These are phyloP conservation scores for Macrochelys suwanniensis DNA, from an alignment of 2,797 vertebrate genomes.

Conservation along the genomic window DNA sequence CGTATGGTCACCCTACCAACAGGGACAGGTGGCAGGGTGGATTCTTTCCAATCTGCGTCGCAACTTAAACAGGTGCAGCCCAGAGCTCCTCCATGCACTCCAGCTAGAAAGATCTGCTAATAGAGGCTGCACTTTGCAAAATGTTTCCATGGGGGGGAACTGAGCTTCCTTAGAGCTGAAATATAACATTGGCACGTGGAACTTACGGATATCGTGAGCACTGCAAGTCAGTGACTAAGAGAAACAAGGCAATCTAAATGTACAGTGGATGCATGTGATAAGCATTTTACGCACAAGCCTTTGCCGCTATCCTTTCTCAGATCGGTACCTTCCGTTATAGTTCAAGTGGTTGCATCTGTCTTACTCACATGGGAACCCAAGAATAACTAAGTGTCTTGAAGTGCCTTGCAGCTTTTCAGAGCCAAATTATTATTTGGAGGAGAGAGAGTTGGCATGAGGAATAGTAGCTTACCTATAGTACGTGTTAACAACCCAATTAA, in stretches of 20 bases:
- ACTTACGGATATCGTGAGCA: not conserved
- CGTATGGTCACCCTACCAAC: too few relatives aligned
- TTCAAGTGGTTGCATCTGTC: not conserved
- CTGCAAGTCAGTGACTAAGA: not conserved
- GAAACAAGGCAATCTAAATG: not conserved
- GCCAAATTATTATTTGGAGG: accelerated
- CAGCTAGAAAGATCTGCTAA: constrained; percentile 24
- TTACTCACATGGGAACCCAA: not conserved
- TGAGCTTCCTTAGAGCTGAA: not conserved
- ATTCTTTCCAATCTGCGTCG: not conserved
- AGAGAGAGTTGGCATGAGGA: not conserved
- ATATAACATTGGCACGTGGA: not conserved
- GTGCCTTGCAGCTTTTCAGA: not conserved
- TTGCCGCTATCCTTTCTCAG: not conserved
- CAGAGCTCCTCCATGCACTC: not conserved
- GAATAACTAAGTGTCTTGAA: not conserved
- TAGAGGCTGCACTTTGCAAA: constrained; percentile 39
- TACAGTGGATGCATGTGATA: not conserved
- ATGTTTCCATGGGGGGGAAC: constrained; percentile 4
- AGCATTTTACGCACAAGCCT: constrained; percentile 7
- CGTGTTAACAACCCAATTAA: constrained; percentile 88
- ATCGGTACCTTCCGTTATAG: not conserved
- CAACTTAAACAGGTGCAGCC: constrained; percentile 39
- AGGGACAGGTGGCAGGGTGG: accelerated
- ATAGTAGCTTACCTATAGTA: constrained; percentile 87